Base-by-base conservation (phyloP, 1,140 invertebrate genomes). In the Zaprionus camerounensis region DNA sequence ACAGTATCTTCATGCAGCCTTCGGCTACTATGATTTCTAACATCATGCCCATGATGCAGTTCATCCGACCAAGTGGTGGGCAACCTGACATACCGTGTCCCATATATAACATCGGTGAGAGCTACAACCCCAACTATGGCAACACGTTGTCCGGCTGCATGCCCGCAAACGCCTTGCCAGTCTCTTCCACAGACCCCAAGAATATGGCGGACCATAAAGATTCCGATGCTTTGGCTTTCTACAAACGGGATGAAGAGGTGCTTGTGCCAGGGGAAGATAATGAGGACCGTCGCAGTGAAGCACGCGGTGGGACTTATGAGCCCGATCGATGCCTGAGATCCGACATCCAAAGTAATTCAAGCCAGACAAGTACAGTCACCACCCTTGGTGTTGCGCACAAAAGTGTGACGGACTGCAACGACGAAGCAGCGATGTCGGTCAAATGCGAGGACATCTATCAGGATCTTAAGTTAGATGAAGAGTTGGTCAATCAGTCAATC, bases 1-100 rank as follows among this genome's bases (percentile, higher is more conserved):
- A 36, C 26, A 79, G 55, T 49, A 41, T 77, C 5, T 80, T 80
- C 5, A 22, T 68, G 38, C 69, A 57, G 11, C 63, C 77, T 9
- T 64, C 63, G 2, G 64, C 64, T 0, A 55, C 68, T 5, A 20
- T 72, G 26, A 72, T 77, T 74, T 53, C 74, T 11, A 64, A 22
- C 5, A 51, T 70, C 11, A 57, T 63, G 71, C 65, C 70, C 3
- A 66, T 55, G 24, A 38, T 70, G 38, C 46, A 59, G 24, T 71
- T 71, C 2, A 24, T 61, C 17, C 5, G 41, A 2, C 22, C 41
- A 2, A n/a, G 13, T 20, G 36, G 7, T 11, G n/a, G 20, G 0
- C 28, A 11, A 1, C 2, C 2, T 5, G 71, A 62, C 20, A 26
- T 38, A 6, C 59, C 38, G 2, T 59, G 22, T 0, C 7, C 70